Percentiles rank a stretch among this genome's conserved stretches.
Conservation (phyloP, 2,797 vertebrate genomes). For the Lepus oiostolus region DNA sequence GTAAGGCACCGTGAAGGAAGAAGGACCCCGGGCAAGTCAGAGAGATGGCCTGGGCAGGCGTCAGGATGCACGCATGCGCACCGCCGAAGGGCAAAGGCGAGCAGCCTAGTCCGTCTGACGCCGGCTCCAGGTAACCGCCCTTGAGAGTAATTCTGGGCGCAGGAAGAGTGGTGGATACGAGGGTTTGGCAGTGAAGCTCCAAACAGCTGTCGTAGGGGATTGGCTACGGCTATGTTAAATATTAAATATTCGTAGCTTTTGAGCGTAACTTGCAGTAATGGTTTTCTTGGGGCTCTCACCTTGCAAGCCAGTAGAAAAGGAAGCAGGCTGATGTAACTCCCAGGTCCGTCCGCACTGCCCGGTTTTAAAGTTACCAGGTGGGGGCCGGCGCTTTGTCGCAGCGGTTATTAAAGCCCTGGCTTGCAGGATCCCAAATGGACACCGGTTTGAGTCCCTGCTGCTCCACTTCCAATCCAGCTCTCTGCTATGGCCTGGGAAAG, state of each 20-base stretch:
- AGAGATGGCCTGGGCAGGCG: no score
- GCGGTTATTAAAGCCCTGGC: no score
- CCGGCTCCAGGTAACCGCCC: not conserved
- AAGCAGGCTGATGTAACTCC: not conserved
- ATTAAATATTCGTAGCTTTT: constrained; percentile 2
- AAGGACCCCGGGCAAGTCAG: not conserved
- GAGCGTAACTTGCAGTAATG: not conserved
- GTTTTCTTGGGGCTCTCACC: not conserved
- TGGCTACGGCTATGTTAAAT: not conserved
- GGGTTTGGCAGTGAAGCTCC: no score
- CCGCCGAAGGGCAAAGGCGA: no score
- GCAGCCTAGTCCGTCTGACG: no score
- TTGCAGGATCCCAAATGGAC: no score
- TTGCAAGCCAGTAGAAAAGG: not conserved
- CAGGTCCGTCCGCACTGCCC: not conserved
- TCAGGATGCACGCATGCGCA: no score
- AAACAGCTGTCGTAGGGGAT: not conserved
- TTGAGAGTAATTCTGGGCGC: not conserved
- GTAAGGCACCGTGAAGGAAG: not conserved
- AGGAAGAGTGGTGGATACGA: no score
- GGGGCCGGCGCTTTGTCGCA: no score
- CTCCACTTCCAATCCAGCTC: no score
- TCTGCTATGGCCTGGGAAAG: no score
- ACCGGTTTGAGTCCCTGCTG: no score
- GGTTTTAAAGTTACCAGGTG: not conserved